phyloP scores from a whole-genome alignment of 2,113 vertebrate genomes.

The Callospermophilus lateralis region DNA sequence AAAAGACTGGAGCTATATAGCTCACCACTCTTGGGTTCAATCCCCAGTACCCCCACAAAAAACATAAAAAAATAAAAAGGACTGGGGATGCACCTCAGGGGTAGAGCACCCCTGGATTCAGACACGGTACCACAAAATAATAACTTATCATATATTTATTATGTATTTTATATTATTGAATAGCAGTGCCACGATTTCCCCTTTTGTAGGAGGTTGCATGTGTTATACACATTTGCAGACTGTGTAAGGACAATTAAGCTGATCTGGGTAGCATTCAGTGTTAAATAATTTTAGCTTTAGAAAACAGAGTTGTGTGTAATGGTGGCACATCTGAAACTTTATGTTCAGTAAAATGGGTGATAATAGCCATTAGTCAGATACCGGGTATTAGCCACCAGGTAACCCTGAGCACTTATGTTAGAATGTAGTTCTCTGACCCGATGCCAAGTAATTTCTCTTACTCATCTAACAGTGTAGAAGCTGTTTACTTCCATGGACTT shows the following conservation, averaged over 20 bases:
- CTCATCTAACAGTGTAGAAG: background rate
- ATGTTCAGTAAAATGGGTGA: background rate
- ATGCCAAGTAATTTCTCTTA: background rate
- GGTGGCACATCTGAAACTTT: background rate
- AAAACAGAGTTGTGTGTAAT: background rate
- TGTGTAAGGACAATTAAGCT: background rate
- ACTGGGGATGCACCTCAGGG: too few species aligned
- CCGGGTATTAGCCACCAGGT: background rate
- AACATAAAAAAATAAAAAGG: too few species aligned
- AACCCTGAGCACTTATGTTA: background rate
- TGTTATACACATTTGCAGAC: background rate
- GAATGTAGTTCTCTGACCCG: background rate
- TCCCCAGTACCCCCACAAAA: too few species aligned
- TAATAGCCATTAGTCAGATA: too few species aligned
- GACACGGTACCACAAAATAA: too few species aligned
- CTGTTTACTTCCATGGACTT: background rate
- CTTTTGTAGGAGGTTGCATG: background rate
- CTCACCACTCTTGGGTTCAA: too few species aligned
- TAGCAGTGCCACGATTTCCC: background rate
- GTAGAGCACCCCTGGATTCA: too few species aligned
- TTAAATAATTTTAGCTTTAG: too few species aligned
- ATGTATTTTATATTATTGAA: background rate
- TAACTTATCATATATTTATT: too few species aligned
- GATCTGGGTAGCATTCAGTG: background rate
- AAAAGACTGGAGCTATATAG: too few species aligned